These are phyloP conservation scores for Pseudomyrmex sp. DNA, from an alignment of 1,140 invertebrate species.

Conservation along the genomic window DNA sequence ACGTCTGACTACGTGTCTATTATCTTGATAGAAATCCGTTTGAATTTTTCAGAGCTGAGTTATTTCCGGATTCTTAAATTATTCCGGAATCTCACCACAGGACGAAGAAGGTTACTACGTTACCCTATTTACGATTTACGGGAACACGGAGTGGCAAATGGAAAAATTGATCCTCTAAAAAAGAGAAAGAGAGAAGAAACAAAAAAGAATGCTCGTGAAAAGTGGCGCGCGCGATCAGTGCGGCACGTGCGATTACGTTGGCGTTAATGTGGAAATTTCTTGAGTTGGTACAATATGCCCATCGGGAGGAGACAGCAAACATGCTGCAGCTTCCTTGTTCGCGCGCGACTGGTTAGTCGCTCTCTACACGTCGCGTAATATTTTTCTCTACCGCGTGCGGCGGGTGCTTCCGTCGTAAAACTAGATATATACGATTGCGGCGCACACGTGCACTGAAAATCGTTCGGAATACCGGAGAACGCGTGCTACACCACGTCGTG, in stretches of 20 bases:
- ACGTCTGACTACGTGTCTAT: neutral
- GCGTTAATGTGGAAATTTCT: constrained; percentile 35
- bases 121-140: constrained; percentile 14
- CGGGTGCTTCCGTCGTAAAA: constrained; percentile 71
- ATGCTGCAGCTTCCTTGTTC: constrained; percentile 42
- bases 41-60: neutral
- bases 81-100: constrained; percentile 44
- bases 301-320: constrained; percentile 19
- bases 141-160: constrained; percentile 1
- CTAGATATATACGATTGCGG: constrained; percentile 72
- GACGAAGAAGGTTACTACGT: neutral
- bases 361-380: constrained; percentile 54
- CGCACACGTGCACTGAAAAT: constrained; percentile 16
- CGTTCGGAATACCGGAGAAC: constrained; percentile 1
- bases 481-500: neutral
- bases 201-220: neutral
- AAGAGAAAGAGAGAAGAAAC: constrained; percentile 8
- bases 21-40: neutral
- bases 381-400: constrained; percentile 65
- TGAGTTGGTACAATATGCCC: constrained; percentile 57
- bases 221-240: neutral
- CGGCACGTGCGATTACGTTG: constrained; percentile 41
- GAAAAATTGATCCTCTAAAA: constrained; percentile 38
- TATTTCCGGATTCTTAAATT: constrained; percentile 47
- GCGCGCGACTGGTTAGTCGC: constrained; percentile 17